Conservation (phyloP, 2,888 invertebrate genomes). For the Cylindroiulus punctatus region DNA sequence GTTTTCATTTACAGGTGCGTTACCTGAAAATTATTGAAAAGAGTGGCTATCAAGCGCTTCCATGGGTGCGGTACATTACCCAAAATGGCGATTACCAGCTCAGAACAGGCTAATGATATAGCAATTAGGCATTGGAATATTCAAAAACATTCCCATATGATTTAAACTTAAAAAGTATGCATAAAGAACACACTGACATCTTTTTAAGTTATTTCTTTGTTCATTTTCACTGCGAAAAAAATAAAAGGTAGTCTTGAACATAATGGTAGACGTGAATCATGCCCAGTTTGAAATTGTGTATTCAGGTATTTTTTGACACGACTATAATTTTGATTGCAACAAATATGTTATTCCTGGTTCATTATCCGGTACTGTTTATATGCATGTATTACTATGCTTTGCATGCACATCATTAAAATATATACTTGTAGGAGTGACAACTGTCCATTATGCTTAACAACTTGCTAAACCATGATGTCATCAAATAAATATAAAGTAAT, state of each 20-base stretch:
- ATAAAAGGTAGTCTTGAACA: not conserved
- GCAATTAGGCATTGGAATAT: not conserved
- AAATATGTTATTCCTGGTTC: too few relatives aligned
- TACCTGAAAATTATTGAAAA: slow-evolving; percentile 99
- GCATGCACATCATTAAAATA: too few relatives aligned
- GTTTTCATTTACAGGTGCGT: slow-evolving; percentile 72
- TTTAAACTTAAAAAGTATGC: not conserved
- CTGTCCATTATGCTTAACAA: too few relatives aligned
- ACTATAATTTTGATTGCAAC: too few relatives aligned
- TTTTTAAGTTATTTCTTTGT: not conserved
- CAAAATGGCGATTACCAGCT: slow-evolving; percentile 99
- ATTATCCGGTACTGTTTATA: too few relatives aligned
- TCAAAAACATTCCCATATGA: slow-evolving; percentile 21
- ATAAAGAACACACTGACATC: not conserved
- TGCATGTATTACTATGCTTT: too few relatives aligned
- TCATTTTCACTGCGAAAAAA: not conserved
- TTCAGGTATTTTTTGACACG: too few relatives aligned
- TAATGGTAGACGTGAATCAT: not conserved
- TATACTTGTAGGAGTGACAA: too few relatives aligned
- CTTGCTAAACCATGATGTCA: too few relatives aligned
- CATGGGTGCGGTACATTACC: slow-evolving; percentile 99
- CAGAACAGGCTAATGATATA: slow-evolving; percentile 78
- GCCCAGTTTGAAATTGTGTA: not conserved
- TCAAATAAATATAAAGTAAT: too few relatives aligned
- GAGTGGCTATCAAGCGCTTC: slow-evolving; percentile 97